phyloP scores from a whole-genome alignment of 2,113 vertebrate species.

The Elaphurus davidianus region DNA sequence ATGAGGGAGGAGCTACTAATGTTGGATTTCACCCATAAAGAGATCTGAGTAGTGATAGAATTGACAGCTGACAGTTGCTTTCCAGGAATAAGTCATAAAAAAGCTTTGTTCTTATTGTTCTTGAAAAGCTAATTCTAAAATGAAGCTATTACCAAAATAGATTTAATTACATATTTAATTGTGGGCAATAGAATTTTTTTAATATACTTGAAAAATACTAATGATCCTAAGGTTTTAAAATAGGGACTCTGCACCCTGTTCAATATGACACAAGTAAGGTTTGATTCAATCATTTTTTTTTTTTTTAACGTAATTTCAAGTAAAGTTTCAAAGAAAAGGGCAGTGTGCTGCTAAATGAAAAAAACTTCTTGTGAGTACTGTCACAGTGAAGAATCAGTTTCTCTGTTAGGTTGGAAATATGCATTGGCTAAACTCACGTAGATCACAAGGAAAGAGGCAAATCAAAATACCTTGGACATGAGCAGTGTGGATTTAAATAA shows the following conservation, averaged over 20 bases:
- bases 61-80: constrained; percentile 67
- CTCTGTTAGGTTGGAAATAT: not conserved
- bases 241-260: not conserved
- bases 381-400: not conserved
- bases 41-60: constrained; percentile 39
- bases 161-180: constrained; percentile 58
- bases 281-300: not conserved
- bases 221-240: not conserved
- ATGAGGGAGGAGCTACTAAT: constrained; percentile 2
- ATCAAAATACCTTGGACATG: not conserved
- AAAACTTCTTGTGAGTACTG: not conserved
- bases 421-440: not conserved
- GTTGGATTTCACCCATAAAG: constrained; percentile 22
- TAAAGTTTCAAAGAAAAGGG: constrained; percentile 15
- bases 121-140: constrained; percentile 67
- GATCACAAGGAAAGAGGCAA: not conserved
- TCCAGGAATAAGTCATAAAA: constrained; percentile 54
- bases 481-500: not conserved
- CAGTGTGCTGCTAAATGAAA: not conserved
- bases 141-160: constrained; percentile 59
- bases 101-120: constrained; percentile 59
- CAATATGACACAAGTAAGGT: not conserved
- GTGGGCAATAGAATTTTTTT: not conserved
- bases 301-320: constrained; percentile 1
- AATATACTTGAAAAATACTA: constrained; percentile 29